Evolutionary conservation across 2,888 invertebrate species (phyloP), one percentile per base, ranked within the genome.

Genomic region (Hydrotaea diabolus): DNA sequence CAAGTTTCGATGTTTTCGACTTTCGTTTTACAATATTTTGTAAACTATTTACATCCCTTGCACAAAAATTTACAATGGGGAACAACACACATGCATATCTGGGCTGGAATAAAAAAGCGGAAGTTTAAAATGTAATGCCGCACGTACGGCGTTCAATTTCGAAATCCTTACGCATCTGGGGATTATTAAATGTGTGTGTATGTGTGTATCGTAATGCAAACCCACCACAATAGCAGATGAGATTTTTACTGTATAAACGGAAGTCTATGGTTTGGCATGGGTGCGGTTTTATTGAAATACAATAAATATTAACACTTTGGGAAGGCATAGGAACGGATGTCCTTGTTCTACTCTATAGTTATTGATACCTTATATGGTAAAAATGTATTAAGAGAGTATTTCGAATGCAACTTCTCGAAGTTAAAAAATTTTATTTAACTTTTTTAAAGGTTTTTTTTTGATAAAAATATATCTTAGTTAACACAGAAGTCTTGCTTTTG

Each of bases 141-240:
- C 59, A 59, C 59, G 59, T 59, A 59, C 23, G n/a, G n/a, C n/a
- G 8, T 15, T 4, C 31, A 31, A 31, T 31, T 23, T 0, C 0
- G 23, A 23, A 59, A 59, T 59, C 59, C 26, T 59, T 15, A 59
- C 26, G 26, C 59, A 59, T 59, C 59, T 59, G 59, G 59, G 15
- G 3, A 15, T 15, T 11, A 1, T 2, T 13, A 39, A n/a, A 13
- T 49, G 49, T 49, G 49, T 49, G n/a, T n/a, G 15, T 13, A n/a
- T 49, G 49, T 49, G 49, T n/a, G 49, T 49, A 49, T 49, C 49
- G 13, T 49, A 49, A n/a, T 49, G 49, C 49, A 49, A 49, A 15
- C 49, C 15, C 49, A 49, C 49, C 49, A 49, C 49, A 49, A 49
- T 21, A 21, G 0, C 19, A 21, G 13, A 55, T 55, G 55, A 21